phyloP scores from a whole-genome alignment of 2,888 invertebrate species.

The Bombyx huttoni region DNA sequence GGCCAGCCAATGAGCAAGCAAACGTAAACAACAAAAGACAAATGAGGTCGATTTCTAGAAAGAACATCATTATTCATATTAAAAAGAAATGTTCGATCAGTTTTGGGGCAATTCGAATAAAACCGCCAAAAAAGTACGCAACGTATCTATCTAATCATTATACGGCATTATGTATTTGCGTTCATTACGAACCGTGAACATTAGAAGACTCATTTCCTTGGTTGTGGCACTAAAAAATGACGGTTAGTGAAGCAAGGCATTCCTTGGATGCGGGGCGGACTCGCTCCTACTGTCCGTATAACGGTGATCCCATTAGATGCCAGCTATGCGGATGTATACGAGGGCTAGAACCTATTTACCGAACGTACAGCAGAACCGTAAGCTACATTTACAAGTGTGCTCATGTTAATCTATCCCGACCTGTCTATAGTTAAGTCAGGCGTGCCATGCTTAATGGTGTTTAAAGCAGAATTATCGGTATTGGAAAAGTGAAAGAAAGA shows the following conservation, averaged over 20 bases:
- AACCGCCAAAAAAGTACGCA: not conserved
- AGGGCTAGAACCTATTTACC: not conserved
- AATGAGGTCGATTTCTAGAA: no score
- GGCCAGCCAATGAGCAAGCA: no score
- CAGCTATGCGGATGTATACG: slow-evolving; percentile 4
- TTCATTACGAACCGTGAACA: not conserved
- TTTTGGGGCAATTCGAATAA: not conserved
- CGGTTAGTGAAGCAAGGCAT: slow-evolving; percentile 2
- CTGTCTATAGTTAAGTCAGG: not conserved
- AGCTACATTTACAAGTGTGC: not conserved
- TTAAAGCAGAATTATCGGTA: no score
- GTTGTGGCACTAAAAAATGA: not conserved
- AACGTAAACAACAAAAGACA: no score
- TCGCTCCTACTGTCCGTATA: slow-evolving; percentile 11
- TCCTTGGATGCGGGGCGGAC: slow-evolving; percentile 1
- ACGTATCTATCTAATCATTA: not conserved
- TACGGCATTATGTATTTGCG: not conserved
- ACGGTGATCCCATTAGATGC: slow-evolving; percentile 16
- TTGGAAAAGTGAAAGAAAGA: no score
- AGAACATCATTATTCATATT: no score
- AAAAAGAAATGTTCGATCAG: no score
- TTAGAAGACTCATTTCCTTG: not conserved
- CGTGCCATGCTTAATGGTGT: no score
- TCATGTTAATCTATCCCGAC: not conserved
- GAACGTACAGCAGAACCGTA: not conserved